Conservation (phyloP, 2,797 vertebrate species). For the Sebastes iracundus region DNA sequence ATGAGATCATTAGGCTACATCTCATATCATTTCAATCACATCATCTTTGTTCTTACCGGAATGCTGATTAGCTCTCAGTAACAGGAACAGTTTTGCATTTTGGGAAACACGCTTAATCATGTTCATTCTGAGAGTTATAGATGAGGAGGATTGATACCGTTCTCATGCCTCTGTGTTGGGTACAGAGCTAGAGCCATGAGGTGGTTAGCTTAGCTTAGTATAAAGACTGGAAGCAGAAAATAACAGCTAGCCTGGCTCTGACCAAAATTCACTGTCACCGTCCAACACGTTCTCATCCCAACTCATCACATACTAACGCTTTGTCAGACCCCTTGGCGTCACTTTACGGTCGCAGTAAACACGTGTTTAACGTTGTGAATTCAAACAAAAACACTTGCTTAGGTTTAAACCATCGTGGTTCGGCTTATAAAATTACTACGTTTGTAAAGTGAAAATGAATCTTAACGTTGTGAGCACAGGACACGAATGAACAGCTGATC, state of each 20-base stretch:
- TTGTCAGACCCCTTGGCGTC: no score
- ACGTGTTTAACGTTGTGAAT: no score
- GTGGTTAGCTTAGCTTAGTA: background rate
- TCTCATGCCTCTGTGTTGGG: background rate
- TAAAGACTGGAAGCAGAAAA: background rate
- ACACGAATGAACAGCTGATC: no score
- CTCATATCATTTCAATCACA: background rate
- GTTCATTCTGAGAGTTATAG: background rate
- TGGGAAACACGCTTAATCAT: background rate
- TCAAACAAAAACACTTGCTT: no score
- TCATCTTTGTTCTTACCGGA: background rate
- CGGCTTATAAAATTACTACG: no score
- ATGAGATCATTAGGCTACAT: background rate
- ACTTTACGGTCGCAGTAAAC: no score
- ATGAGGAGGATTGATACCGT: background rate
- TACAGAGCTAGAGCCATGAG: background rate
- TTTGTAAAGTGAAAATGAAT: no score
- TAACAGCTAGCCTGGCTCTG: background rate
- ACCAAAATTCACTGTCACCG: background rate
- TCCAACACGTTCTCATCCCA: no score
- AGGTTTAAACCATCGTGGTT: no score
- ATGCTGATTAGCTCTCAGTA: background rate
- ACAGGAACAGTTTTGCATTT: background rate
- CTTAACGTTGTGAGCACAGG: no score
- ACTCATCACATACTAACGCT: no score